Evolutionary conservation across 2,113 vertebrate species (phyloP), one percentile per base, ranked within the genome.

Genomic region (Aplodontia rufa): DNA sequence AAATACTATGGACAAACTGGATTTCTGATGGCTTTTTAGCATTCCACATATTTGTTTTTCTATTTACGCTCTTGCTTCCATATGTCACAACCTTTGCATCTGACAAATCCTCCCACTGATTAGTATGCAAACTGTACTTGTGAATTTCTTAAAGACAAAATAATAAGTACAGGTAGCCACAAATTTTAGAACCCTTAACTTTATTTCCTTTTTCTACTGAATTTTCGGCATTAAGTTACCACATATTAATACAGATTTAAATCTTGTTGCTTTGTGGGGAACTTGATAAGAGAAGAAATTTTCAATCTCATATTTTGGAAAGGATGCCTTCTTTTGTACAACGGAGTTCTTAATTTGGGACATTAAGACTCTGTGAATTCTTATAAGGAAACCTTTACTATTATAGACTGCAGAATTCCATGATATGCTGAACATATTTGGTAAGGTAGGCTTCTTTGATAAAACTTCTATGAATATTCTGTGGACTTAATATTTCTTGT

Each of bases 141-240:
- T 68, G 35, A 32, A 42, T 42, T 14, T 78, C 51, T 35, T 68
- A 35, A 68, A 69, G 19, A 90, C 20, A n/a, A 62, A 49, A 49
- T 28, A 22, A 0, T 51, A 16, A 19, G 4, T 40, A 3, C 17
- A 26, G 12, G 5, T 26, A 40, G 28, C 53, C 8, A 55, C 1
- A 45, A 90, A 22, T 19, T 32, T 51, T 47, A 60, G 53, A 1
- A 2, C 28, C 45, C 4, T 2, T 4, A 60, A 32, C 6, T 1
- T n/a, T 60, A 5, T 55, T 26, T 60, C 10, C 5, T 47, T 60
- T 74, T 22, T n/a, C 37, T 62, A 17, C 12, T 60, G 30, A 75
- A 35, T 32, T 75, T 88, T 5, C 47, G 40, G 12, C 24, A n/a
- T 60, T 75, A 30, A n/a, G 12, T 32, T 26, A 62, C 8, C 5